These are phyloP conservation scores for Silvanus unidentatus DNA, from an alignment of 2,888 invertebrate genomes.

Conservation along the genomic window DNA sequence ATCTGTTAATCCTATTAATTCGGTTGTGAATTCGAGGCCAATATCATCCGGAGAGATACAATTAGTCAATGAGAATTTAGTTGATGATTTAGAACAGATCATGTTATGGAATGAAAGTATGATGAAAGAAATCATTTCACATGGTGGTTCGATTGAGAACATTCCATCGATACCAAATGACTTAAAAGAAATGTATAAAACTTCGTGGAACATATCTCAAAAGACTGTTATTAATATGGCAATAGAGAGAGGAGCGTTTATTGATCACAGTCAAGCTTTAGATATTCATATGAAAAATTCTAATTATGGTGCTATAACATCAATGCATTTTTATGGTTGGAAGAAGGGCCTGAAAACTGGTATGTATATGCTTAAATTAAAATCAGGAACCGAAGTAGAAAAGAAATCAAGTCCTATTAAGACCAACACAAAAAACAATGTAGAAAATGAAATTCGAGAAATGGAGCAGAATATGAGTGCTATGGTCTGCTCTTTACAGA, in stretches of 20 bases:
- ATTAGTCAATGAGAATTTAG: constrained; percentile 86
- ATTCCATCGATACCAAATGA: constrained; percentile 80
- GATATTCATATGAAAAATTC: constrained; percentile 96
- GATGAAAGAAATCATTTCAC: constrained; percentile 88
- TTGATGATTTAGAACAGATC: constrained; percentile 85
- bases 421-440: not conserved
- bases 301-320: constrained; percentile 86
- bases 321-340: constrained; percentile 99
- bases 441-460: constrained; percentile 26
- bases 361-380: constrained; percentile 52
- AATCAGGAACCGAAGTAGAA: not conserved
- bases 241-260: constrained; percentile 94
- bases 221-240: constrained; percentile 93
- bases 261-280: constrained; percentile 97
- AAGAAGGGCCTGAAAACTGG: constrained; percentile 95
- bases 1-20: constrained; percentile 96
- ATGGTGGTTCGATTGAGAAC: constrained; percentile 88
- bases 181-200: constrained; percentile 84
- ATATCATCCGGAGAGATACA: constrained; percentile 95
- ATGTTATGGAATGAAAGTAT: constrained; percentile 92
- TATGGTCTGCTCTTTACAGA: constrained; percentile 79
- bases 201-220: constrained; percentile 96
- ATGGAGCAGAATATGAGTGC: constrained; percentile 60
- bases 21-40: constrained; percentile 90
- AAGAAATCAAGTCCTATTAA: not conserved